Base-by-base conservation (phyloP, 2,888 invertebrate species). In the Ennomos quercinarius region DNA sequence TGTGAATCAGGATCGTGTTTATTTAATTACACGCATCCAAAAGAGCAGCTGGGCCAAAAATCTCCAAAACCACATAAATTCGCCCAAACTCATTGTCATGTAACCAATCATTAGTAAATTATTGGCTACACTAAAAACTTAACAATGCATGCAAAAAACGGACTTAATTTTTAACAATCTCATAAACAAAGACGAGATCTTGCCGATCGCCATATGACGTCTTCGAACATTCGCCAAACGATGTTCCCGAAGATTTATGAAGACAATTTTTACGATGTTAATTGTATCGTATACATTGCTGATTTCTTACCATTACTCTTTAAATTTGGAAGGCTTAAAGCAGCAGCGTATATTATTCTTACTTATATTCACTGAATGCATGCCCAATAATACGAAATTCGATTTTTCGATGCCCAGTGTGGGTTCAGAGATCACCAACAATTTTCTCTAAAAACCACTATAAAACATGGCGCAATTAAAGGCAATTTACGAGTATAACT, bases 171-270 rank as follows among this genome's bases (percentile, higher is more conserved):
- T 84, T 78, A 84, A 80, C 81, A 81, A 84, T 78, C 77, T 71
- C 78, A 84, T 84, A 85, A 89, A 88, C 88, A 88, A 88, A 84
- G 85, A 84, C 77, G 80, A 78, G 84, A 84, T 87, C 81, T 81
- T 81, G 81, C 82, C 81, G 79, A 80, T 80, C 86, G 74, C 90
- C 87, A 86, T 89, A 89, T 89, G 90, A 88, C 85, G 88, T 86
- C 86, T 76, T 67, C 74, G 74, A 73, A 66, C 73, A 69, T 75
- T 77, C 78, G 77, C 78, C 82, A 78, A 81, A 81, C 82, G 61
- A 65, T 65, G 79, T 75, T 79, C 61, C 64, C 64, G 64, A 80
- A 86, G 85, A 88, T 87, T 87, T 87, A 87, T 86, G 71, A 72
- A 69, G 68, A 67, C 71, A 72, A 55, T 64, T 64, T 62, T 58